A percentile compares a stretch with the other conserved stretches of the same genome.
Evolutionary conservation across 2,113 vertebrate genomes (phyloP).

Genomic region (Diphyllodes magnificus): DNA sequence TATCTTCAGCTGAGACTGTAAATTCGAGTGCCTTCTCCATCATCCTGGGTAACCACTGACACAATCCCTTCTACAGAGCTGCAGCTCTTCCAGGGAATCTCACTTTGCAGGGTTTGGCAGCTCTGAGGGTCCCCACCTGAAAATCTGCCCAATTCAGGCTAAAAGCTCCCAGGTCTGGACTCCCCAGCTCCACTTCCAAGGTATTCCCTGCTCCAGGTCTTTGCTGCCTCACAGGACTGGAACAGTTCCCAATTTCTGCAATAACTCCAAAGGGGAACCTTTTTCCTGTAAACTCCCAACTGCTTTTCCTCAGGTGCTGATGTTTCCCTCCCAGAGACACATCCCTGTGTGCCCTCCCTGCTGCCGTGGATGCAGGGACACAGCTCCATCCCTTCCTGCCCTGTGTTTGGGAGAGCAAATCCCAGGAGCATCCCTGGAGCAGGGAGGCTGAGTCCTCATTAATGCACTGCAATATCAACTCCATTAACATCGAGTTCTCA

Average conservation of each 20-base stretch:
- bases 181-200: neutral
- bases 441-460: neutral
- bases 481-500: neutral
- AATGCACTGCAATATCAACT: slow-evolving; percentile 26
- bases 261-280: neutral
- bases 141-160: neutral
- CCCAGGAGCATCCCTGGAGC: neutral
- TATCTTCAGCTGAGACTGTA: neutral
- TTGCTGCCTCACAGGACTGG: neutral
- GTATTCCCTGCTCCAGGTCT: fast-evolving
- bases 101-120: neutral
- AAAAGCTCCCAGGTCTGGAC: neutral
- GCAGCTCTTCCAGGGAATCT: neutral
- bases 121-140: neutral
- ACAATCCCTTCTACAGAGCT: neutral
- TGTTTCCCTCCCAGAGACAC: neutral
- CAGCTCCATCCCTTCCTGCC: neutral
- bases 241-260: neutral
- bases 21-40: neutral
- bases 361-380: neutral
- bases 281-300: neutral
- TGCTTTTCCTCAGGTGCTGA: neutral
- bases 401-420: neutral
- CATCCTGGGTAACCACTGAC: fast-evolving
- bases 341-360: neutral